These are phyloP conservation scores for Gambusia affinis DNA, from an alignment of 2,113 vertebrate genomes.

Conservation along the genomic window DNA sequence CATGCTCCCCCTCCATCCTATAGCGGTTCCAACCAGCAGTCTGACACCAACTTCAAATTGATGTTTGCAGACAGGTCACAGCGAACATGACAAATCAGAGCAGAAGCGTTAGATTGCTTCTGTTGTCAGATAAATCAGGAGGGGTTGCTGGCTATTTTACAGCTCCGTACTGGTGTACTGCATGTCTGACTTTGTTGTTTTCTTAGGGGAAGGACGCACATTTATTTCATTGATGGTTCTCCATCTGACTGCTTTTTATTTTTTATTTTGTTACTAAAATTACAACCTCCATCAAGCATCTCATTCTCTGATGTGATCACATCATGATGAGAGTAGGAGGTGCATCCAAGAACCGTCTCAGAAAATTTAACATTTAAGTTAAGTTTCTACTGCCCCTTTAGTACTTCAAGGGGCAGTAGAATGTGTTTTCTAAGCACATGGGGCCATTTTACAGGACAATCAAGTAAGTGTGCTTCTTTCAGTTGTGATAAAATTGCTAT, in stretches of 20 bases:
- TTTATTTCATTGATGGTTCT: conserved; percentile 70
- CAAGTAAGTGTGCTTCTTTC: too few species aligned
- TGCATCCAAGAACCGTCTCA: conserved; percentile 29
- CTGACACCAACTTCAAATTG: conserved; percentile 63
- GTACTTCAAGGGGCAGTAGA: not conserved
- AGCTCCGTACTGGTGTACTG: conserved; percentile 48
- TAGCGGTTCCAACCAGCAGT: conserved; percentile 53
- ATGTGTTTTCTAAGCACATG: too few species aligned
- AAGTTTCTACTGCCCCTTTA: conserved; percentile 3
- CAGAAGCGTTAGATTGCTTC: conserved; percentile 67
- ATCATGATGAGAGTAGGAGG: conserved; percentile 25
- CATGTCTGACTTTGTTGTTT: conserved; percentile 53
- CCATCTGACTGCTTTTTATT: conserved; percentile 57
- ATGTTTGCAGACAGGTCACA: conserved; percentile 67
- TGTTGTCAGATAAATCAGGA: conserved; percentile 73
- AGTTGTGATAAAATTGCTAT: too few species aligned
- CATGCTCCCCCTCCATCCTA: conserved; percentile 30
- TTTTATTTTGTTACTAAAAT: conserved; percentile 52
- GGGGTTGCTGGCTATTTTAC: conserved; percentile 30
- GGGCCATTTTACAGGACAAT: too few species aligned
- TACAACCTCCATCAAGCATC: conserved; percentile 60
- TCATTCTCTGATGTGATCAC: conserved; percentile 43
- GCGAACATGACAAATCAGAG: conserved; percentile 73
- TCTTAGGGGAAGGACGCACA: conserved; percentile 54
- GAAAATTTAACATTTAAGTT: conserved; percentile 7